Evolutionary conservation across 2,797 vertebrate species (phyloP).

Genomic region (Pseudopleuronectes americanus): DNA sequence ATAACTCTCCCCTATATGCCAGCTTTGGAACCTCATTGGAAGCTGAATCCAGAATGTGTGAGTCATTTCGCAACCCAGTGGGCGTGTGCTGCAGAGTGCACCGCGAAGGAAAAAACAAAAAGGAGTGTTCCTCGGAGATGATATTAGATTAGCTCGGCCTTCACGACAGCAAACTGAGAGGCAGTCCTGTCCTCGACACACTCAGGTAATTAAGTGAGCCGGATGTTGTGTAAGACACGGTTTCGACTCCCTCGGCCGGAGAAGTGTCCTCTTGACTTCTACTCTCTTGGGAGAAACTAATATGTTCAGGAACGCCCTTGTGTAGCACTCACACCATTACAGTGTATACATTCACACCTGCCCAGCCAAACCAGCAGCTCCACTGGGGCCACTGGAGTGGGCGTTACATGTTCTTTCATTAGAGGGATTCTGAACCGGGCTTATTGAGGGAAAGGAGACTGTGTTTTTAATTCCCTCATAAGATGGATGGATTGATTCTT

Average conservation of each 20-base stretch:
- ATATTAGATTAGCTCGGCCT: slow-evolving; percentile 50
- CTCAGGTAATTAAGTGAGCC: slow-evolving; percentile 40
- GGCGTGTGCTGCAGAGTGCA: slow-evolving; percentile 62
- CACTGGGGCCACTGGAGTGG: slow-evolving; percentile 20
- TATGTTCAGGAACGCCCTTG: slow-evolving; percentile 45
- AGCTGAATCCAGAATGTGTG: slow-evolving; percentile 70
- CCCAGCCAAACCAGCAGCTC: slow-evolving; percentile 36
- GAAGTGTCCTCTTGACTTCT: slow-evolving; percentile 40
- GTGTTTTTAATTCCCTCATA: neutral
- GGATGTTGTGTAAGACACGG: slow-evolving; percentile 18
- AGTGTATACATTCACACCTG: slow-evolving; percentile 50
- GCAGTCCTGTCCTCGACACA: slow-evolving; percentile 21
- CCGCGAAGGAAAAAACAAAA: slow-evolving; percentile 29
- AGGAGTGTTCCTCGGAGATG: slow-evolving; percentile 19
- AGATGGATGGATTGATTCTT: too few species aligned
- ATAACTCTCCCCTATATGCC: slow-evolving; percentile 39
- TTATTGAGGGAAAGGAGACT: neutral
- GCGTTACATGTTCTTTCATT: slow-evolving; percentile 1
- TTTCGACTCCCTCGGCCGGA: slow-evolving; percentile 12
- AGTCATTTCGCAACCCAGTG: slow-evolving; percentile 70
- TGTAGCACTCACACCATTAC: slow-evolving; percentile 24
- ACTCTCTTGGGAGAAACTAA: slow-evolving; percentile 28
- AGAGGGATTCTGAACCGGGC: neutral
- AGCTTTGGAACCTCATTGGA: slow-evolving; percentile 51
- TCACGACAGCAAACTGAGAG: slow-evolving; percentile 37